phyloP scores from a whole-genome alignment of 2,113 vertebrate species.

The Pithys albifrons region DNA sequence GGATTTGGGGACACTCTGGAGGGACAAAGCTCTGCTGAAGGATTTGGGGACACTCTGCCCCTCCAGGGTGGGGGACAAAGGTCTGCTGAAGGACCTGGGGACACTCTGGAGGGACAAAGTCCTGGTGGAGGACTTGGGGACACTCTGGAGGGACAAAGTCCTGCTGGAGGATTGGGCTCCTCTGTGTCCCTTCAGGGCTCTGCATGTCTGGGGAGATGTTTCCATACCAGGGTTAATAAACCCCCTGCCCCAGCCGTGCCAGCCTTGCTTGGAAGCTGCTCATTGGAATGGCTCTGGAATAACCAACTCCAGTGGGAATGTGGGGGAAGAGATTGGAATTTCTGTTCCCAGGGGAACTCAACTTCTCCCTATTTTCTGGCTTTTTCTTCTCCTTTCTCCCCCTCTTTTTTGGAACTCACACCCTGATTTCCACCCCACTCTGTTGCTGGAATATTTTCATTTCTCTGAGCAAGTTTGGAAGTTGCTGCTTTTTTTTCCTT shows the following conservation, averaged over 20 bases:
- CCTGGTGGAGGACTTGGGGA: no score
- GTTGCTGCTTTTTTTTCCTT: neutral
- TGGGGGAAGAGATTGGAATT: neutral
- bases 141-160: no score
- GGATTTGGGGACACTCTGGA: no score
- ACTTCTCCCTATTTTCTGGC: neutral
- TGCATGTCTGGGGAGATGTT: neutral
- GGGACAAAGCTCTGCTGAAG: no score
- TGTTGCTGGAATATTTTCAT: neutral
- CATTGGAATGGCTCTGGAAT: neutral
- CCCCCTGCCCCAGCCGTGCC: neutral
- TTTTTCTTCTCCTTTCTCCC: neutral
- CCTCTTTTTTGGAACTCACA: neutral
- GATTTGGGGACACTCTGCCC: neutral
- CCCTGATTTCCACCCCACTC: neutral
- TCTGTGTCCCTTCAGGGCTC: neutral
- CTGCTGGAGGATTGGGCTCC: neutral
- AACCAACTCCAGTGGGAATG: neutral
- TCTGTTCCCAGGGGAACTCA: neutral
- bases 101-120: neutral
- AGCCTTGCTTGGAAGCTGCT: neutral
- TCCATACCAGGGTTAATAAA: neutral
- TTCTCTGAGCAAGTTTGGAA: neutral
- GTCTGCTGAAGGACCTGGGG: neutral
- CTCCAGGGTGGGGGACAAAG: no score